Percentiles rank a stretch among this genome's conserved stretches.
Evolutionary conservation across 2,113 vertebrate species (phyloP).

Genomic region (Chlamydotis undulata): DNA sequence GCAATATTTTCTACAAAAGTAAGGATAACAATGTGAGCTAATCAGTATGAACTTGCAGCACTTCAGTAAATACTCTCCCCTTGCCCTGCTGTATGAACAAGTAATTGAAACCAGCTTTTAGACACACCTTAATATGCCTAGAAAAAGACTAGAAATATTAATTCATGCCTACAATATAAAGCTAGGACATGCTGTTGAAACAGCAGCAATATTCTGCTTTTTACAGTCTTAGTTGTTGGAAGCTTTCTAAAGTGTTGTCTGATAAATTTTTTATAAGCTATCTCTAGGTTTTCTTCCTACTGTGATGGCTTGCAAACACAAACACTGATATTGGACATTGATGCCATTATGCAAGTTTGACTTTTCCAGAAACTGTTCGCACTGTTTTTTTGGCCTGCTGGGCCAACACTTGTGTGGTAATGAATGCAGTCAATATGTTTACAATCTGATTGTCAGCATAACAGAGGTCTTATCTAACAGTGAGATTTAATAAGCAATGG

Average conservation of each 20-base stretch:
- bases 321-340: background rate
- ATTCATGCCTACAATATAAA: background rate
- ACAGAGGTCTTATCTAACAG: constrained; percentile 6
- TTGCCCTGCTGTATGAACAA: background rate
- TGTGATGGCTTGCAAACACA: background rate
- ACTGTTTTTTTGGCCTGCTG: background rate
- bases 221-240: background rate
- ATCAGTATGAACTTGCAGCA: background rate
- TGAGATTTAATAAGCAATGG: constrained; percentile 3
- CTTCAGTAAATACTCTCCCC: background rate
- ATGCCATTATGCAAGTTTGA: constrained; percentile 19
- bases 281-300: background rate
- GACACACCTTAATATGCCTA: background rate
- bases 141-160: background rate
- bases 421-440: constrained; percentile 18
- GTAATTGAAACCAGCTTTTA: background rate
- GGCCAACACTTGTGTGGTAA: background rate
- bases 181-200: background rate
- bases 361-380: background rate
- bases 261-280: constrained; percentile 28
- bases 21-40: background rate
- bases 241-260: background rate
- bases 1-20: background rate
- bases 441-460: background rate
- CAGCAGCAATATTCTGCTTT: background rate